These are phyloP conservation scores for Agrotis ipsilon DNA, from an alignment of 2,888 invertebrate species.

Conservation along the genomic window DNA sequence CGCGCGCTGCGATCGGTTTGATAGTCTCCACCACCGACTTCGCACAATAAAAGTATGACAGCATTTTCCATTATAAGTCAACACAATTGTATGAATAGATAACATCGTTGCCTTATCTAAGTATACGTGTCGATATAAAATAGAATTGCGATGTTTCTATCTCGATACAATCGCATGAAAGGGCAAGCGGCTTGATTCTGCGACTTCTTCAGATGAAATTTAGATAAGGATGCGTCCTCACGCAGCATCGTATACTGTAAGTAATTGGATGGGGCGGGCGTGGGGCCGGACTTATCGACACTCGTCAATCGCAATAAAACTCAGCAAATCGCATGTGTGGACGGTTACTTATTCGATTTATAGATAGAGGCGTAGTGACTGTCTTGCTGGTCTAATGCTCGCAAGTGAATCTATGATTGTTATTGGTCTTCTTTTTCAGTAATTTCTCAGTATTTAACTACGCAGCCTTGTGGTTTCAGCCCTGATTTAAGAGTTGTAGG, in stretches of 20 bases:
- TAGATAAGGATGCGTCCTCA: conserved; percentile 81
- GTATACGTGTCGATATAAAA: conserved; percentile 81
- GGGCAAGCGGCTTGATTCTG: conserved; percentile 74
- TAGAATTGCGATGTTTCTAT: conserved; percentile 76
- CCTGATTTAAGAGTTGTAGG: no score
- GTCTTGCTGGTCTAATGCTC: background rate
- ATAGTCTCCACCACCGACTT: no score
- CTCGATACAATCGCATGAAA: conserved; percentile 63
- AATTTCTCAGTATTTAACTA: no score
- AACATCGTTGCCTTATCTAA: conserved; percentile 69
- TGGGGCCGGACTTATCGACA: conserved; percentile 81
- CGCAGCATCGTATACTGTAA: conserved; percentile 77
- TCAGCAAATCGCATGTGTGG: conserved; percentile 73
- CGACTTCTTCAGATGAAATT: conserved; percentile 86
- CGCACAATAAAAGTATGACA: conserved; percentile 42
- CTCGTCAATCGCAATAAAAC: conserved; percentile 88
- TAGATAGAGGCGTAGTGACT: conserved; percentile 52
- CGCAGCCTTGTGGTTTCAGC: no score
- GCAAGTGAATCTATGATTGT: background rate
- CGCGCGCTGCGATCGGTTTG: no score
- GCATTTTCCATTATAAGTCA: conserved; percentile 66
- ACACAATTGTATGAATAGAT: conserved; percentile 66
- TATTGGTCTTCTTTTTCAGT: no score
- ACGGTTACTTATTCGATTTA: conserved; percentile 54
- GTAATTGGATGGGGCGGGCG: conserved; percentile 87